Percentiles rank a stretch among this genome's conserved stretches.
These are phyloP conservation scores for Hyperoplus lanceolatus DNA, from an alignment of 2,797 vertebrate species.

Conservation along the genomic window DNA sequence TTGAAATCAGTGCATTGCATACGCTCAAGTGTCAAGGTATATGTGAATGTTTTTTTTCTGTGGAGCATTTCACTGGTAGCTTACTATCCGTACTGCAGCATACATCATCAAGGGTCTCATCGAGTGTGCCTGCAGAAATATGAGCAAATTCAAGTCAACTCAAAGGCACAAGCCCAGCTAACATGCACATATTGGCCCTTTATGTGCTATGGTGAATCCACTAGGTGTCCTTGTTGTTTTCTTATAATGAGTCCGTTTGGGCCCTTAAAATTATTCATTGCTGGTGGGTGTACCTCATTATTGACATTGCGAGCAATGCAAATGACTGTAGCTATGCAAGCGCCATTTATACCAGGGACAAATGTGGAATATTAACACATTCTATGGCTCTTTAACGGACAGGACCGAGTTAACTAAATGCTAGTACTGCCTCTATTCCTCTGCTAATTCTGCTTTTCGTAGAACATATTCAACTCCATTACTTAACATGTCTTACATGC, in stretches of 20 bases:
- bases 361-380: slow-evolving; percentile 43
- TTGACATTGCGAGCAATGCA: slow-evolving; percentile 65
- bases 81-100: slow-evolving; percentile 20
- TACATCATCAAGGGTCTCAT: slow-evolving; percentile 62
- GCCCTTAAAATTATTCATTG: slow-evolving; percentile 62
- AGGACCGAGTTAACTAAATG: not conserved
- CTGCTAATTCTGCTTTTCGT: not conserved
- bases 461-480: not conserved
- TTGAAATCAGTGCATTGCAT: not conserved
- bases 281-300: slow-evolving; percentile 67
- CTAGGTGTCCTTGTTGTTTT: slow-evolving; percentile 53
- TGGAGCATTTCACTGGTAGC: too few relatives aligned
- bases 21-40: too few relatives aligned
- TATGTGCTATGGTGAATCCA: slow-evolving; percentile 10
- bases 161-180: slow-evolving; percentile 47
- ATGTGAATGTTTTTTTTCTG: not conserved
- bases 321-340: slow-evolving; percentile 39
- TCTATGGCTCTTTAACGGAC: not conserved
- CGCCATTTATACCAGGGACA: slow-evolving; percentile 42
- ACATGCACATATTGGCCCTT: slow-evolving; percentile 26
- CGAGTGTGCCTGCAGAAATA: slow-evolving; percentile 40
- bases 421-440: not conserved
- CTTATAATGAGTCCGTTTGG: slow-evolving; percentile 62
- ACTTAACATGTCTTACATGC: not conserved
- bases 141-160: slow-evolving; percentile 39